Evolutionary conservation across 2,113 vertebrate species (phyloP), one percentile per base, ranked within the genome.

Genomic region (Cromileptes altivelis): DNA sequence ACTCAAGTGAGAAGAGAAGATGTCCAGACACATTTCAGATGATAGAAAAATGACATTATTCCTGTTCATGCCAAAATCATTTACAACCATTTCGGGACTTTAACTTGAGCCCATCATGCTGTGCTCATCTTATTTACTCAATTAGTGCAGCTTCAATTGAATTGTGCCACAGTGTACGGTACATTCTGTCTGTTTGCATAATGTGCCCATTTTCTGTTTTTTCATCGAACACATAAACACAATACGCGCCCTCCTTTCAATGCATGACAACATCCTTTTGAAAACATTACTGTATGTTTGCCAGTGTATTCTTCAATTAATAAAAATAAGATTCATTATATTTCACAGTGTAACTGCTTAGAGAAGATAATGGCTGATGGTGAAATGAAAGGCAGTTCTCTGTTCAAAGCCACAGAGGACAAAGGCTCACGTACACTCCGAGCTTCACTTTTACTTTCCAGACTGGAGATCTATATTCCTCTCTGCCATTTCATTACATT

Each of bases 401-500:
- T 2, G n/a, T 76, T 85, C 37, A 64, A 73, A 74, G 7, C 75
- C 25, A 6, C 25, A 1, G 25, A 27, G 25, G 37, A 60, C 47
- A 42, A 50, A 78, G 25, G 49, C 33, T 6, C n/a, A 47, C 42
- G 57, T 21, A 60, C 42, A 15, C 25, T 6, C 42, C 11, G 10
- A 65, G 73, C 21, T 60, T 53, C 21, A 47, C 21, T 25, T 84
- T 77, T 60, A 27, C 57, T 62, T 56, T 80, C 19, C 58, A 78
- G 45, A 56, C 70, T n/a, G 47, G 25, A 57, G 55, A 63, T 85
- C 84, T 45, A 75, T 72, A 60, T 78, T 72, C 74, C 71, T 83
- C 25, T 52, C 57, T 1, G 17, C 47, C 72, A 25, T 85, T 87
- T 93, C 75, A 90, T 92, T 88, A 80, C 18, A 79, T 70, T 78